Base-by-base conservation (phyloP, 2,797 vertebrate genomes). In the Hyperoplus lanceolatus region DNA sequence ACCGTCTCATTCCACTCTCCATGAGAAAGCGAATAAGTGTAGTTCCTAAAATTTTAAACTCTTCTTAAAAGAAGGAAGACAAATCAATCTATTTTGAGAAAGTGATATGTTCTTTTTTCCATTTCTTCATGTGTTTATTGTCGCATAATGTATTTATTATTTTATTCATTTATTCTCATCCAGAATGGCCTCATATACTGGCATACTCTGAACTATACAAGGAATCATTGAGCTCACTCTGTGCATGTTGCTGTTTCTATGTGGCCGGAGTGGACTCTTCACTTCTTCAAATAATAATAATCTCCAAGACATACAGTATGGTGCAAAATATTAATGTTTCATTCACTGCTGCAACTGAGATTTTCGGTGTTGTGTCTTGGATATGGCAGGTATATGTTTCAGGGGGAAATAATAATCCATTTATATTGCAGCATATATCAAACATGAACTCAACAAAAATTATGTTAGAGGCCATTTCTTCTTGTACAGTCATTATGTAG, bases 221-320 rank as follows among this genome's bases (percentile, higher is more conserved):
- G 36, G 48, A 53, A 42, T 36, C 36, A 65, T 53, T 18, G 21
- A 49, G 8, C 43, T 48, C 2, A 2, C 29, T 29, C 59, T 1
- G 59, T 29, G 42, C 59, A 61, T 46, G 59, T 43, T 45, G 59
- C 42, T 61, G 59, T 46, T 61, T 61, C n/a, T 43, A n/a, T 43
- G 39, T 29, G 54, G 21, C 29, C 16, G 13, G 14, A 29, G 59
- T 45, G 58, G 58, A 61, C 8, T 63, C 29, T 29, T 29, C 29
- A 29, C 29, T 29, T 29, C 29, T 29, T 29, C 2, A 29, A 29
- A 29, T 29, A 29, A 29, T 29, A 29, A 29, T 29, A 29, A 29
- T 29, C 29, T 29, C 29, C 29, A 29, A 29, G 41, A 18, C 16
- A 21, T 6, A 29, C 6, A 10, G 29, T 16, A 5, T 39, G 36